Evolutionary conservation across 2,797 vertebrate genomes (phyloP), one percentile per base, ranked within the genome.

Genomic region (Lycodopsis pacificus): DNA sequence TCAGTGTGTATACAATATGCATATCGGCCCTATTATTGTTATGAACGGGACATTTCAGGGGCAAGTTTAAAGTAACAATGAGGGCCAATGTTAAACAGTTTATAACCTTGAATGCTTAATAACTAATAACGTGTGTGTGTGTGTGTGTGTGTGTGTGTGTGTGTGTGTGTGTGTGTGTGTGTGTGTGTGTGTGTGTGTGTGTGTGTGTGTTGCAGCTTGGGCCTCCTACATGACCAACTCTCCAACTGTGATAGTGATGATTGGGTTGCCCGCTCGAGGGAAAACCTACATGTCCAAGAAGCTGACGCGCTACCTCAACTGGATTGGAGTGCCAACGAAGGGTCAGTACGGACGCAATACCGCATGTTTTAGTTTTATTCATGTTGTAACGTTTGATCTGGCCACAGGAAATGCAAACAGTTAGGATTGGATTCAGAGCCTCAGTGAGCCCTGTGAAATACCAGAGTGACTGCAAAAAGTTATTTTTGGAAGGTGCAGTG

Each of bases 241-340:
- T 0, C 97, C 98, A 0, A 99, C 97, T 7, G 87, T 99, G 85
- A 99, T 99, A 7, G 97, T 99, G 82, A 99, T 99, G 98, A 98
- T 98, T 5, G 98, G 98, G 27, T 92, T 99, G 68, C 98, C 98
- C 0, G 98, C 98, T 0, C 95, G 98, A 4, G 98, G 98, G 69
- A 99, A 99, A 93, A 99, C 98, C 30, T 99, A 99, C 42, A 96
- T 99, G 92, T 98, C 98, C 69, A 99, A 99, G 94, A 99, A 99
- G 90, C 95, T 99, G 86, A 99, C 98, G 0, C 97, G 98, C 75
- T 99, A 99, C 94, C 98, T 99, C 93, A 99, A 99, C 94, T 99
- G 98, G 98, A 98, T 99, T n/a, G 98, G 98, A 65, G 98, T 99
- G 73, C 97, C 97, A 79, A 99, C 98, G 9, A 98, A 97, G 95